These are phyloP conservation scores for Otolemur garnettii DNA, from an alignment of 2,113 vertebrate genomes.

Conservation along the genomic window DNA sequence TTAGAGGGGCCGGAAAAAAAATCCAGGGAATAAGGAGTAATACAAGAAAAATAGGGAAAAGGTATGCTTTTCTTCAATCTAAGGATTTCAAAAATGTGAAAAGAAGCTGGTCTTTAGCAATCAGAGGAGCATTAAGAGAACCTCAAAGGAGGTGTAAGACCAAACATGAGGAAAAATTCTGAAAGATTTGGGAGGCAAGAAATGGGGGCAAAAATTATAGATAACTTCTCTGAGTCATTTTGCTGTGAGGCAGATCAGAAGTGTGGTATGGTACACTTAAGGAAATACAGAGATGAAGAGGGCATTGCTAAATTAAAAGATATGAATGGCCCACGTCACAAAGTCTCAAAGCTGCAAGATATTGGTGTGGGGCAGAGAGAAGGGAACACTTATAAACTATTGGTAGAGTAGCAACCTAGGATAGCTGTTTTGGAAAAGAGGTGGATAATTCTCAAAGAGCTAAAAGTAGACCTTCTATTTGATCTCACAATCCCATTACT, in stretches of 20 bases:
- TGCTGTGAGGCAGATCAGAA: background rate
- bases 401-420: too few species aligned
- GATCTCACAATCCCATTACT: too few species aligned
- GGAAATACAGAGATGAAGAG: background rate
- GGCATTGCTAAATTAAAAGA: background rate
- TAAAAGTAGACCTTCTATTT: too few species aligned
- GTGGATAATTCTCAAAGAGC: too few species aligned
- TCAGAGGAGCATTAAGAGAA: background rate
- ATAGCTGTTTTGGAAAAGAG: too few species aligned
- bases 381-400: too few species aligned
- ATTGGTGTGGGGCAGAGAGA: too few species aligned
- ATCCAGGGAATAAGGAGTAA: background rate
- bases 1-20: background rate
- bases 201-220: too few species aligned
- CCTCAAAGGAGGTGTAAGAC: too few species aligned
- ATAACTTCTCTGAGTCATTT: background rate
- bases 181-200: background rate
- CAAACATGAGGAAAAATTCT: background rate
- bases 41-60: background rate
- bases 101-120: background rate
- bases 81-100: background rate
- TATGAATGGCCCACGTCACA: too few species aligned
- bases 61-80: background rate
- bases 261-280: background rate
- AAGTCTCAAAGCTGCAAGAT: too few species aligned